phyloP scores from a whole-genome alignment of 2,797 vertebrate species.

The Chaenodraco wilsoni region DNA sequence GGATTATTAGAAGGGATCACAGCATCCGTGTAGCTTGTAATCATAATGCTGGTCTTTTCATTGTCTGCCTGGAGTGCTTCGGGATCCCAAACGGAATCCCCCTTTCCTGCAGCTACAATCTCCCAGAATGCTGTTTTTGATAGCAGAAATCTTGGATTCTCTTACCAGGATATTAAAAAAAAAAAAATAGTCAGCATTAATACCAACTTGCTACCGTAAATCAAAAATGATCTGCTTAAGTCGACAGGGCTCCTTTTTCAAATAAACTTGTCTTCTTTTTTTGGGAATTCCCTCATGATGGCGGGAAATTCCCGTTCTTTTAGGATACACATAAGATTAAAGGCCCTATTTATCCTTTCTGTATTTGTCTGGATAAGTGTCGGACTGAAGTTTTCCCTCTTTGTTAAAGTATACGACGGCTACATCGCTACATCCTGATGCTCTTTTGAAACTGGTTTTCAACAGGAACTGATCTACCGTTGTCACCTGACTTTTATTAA shows the following conservation, averaged over 20 bases:
- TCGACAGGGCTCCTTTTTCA: constrained; percentile 62
- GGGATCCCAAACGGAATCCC: constrained; percentile 68
- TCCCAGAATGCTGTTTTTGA: constrained; percentile 52
- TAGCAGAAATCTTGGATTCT: constrained; percentile 29
- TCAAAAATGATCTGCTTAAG: constrained; percentile 54
- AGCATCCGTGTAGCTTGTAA: constrained; percentile 67
- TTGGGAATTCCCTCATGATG: constrained; percentile 81
- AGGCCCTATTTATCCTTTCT: constrained; percentile 73
- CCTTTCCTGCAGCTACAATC: constrained; percentile 37
- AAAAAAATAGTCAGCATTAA: constrained; percentile 34
- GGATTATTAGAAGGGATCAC: constrained; percentile 58
- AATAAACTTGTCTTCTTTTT: constrained; percentile 57
- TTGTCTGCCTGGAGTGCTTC: constrained; percentile 59
- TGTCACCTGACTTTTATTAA: constrained; percentile 56
- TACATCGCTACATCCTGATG: constrained; percentile 46
- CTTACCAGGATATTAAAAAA: constrained; percentile 25
- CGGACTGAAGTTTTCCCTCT: constrained; percentile 49
- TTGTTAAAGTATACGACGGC: constrained; percentile 40
- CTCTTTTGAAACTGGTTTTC: constrained; percentile 52
- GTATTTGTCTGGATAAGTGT: constrained; percentile 72
- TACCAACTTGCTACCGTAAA: constrained; percentile 28
- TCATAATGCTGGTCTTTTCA: constrained; percentile 71
- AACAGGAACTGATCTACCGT: constrained; percentile 59
- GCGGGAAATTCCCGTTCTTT: constrained; percentile 85
- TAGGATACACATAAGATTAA: constrained; percentile 82